phyloP scores from a whole-genome alignment of 2,888 invertebrate species.

The Coecobrya sp. region DNA sequence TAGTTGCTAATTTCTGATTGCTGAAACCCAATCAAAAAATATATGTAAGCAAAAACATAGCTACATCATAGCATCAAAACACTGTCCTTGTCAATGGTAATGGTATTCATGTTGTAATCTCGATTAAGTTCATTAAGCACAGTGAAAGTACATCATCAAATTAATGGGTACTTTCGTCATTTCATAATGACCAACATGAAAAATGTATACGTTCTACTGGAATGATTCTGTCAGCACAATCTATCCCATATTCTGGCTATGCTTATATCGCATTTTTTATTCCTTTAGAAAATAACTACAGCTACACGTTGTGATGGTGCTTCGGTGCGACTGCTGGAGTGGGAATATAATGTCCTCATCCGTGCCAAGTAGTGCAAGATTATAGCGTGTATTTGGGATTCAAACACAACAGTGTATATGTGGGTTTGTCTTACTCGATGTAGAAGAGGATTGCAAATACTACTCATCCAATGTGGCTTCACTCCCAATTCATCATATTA shows the following conservation, averaged over 20 bases:
- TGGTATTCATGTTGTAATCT: conserved; percentile 34
- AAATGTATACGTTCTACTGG: background rate
- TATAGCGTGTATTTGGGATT: background rate
- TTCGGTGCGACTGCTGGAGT: background rate
- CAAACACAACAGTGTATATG: background rate
- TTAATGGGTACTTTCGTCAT: conserved; percentile 51
- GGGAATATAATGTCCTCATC: background rate
- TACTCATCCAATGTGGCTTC: conserved; percentile 44
- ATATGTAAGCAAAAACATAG: background rate
- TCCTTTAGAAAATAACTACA: background rate
- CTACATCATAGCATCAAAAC: background rate
- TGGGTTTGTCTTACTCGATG: background rate
- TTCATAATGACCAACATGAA: conserved; percentile 48
- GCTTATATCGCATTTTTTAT: background rate
- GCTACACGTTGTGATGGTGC: no score
- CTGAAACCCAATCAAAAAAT: background rate
- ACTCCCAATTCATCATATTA: conserved; percentile 75
- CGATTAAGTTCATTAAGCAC: conserved; percentile 71
- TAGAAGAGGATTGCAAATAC: background rate
- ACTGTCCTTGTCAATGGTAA: background rate
- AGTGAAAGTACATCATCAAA: conserved; percentile 53
- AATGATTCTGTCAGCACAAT: background rate
- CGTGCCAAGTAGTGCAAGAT: background rate
- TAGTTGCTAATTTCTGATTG: background rate
- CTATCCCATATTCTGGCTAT: background rate